These are phyloP conservation scores for Platynereis dumerilii DNA, from an alignment of 2,888 invertebrate species.

Conservation along the genomic window DNA sequence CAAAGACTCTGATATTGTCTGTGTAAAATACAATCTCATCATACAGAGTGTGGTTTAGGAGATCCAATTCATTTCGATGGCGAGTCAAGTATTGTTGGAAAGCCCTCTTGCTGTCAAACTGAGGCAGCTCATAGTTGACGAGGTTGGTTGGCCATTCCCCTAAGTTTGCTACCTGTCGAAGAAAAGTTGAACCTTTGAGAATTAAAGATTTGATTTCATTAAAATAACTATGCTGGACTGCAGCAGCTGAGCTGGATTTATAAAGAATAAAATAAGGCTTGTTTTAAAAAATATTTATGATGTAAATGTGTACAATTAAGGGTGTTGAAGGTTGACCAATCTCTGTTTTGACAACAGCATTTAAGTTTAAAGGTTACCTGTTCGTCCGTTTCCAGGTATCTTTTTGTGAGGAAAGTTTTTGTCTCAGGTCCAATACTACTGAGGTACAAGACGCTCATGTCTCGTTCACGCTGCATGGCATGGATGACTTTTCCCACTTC, in stretches of 20 bases:
- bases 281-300: too few species aligned
- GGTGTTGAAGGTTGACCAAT: too few species aligned
- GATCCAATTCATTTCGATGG: conserved; percentile 18
- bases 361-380: too few species aligned
- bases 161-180: conserved; percentile 3
- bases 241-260: too few species aligned
- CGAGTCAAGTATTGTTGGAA: conserved; percentile 18
- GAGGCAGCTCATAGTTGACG: conserved; percentile 3
- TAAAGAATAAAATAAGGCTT: too few species aligned
- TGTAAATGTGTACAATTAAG: too few species aligned
- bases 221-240: too few species aligned
- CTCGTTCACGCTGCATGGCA: conserved; percentile 46
- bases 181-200: too few species aligned
- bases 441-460: conserved; percentile 52
- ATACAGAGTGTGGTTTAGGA: conserved; percentile 42
- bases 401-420: conserved; percentile 39
- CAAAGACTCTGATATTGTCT: conserved; percentile 35
- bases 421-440: conserved; percentile 49
- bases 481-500: conserved; percentile 42
- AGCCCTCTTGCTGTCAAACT: conserved; percentile 9
- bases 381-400: conserved; percentile 22
- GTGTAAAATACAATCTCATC: conserved; percentile 51
- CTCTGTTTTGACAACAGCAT: too few species aligned
- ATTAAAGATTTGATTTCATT: too few species aligned
- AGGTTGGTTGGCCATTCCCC: background rate